Conservation (phyloP, 2,113 vertebrate species). For the Physeter macrocephalus region DNA sequence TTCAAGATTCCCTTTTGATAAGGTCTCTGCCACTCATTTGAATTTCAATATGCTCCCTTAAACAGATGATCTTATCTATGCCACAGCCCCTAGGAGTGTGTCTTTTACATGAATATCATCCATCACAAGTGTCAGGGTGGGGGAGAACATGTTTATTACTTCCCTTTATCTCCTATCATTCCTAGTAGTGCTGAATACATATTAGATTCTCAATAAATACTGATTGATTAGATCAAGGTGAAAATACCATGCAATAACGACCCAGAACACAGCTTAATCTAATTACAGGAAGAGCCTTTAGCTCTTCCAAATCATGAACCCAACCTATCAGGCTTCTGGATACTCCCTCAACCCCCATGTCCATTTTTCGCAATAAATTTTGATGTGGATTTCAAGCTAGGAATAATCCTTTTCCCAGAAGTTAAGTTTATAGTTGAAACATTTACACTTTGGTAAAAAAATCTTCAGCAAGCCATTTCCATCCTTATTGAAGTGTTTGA, state of each 20-base stretch:
- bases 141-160: constrained; percentile 11
- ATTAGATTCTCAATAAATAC: constrained; percentile 41
- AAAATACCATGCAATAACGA: not conserved
- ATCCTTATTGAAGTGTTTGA: not conserved
- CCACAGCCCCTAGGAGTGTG: not conserved
- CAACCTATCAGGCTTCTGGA: not conserved
- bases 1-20: constrained; percentile 25
- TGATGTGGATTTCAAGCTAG: constrained; percentile 21
- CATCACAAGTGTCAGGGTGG: not conserved
- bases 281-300: not conserved
- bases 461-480: not conserved
- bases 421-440: constrained; percentile 15
- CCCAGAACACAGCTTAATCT: constrained; percentile 10
- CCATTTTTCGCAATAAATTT: constrained; percentile 19
- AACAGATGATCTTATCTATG: constrained; percentile 9
- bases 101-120: constrained; percentile 47
- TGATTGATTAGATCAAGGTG: constrained; percentile 13
- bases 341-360: not conserved
- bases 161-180: constrained; percentile 33
- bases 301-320: constrained; percentile 23
- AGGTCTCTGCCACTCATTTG: not conserved
- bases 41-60: constrained; percentile 33
- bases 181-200: constrained; percentile 19
- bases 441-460: not conserved
- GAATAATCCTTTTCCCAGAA: constrained; percentile 17